These are phyloP conservation scores for Zophobas atratus DNA, from an alignment of 1,140 invertebrate genomes.

Conservation along the genomic window DNA sequence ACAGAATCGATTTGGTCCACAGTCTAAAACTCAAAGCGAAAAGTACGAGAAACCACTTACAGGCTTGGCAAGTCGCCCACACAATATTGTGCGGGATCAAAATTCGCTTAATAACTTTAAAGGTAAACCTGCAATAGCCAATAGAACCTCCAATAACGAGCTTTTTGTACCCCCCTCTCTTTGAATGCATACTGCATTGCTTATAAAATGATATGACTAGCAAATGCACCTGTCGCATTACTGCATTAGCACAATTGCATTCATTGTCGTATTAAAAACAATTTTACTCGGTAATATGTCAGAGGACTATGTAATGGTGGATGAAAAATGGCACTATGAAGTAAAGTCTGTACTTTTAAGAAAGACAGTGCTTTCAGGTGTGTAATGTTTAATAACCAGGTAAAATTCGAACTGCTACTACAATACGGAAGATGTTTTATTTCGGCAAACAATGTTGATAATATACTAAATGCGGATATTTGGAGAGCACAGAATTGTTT, in stretches of 20 bases:
- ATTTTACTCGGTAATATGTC: slow-evolving; percentile 1
- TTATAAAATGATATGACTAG: not conserved
- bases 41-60: slow-evolving; percentile 29
- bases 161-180: not conserved
- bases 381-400: too few relatives aligned
- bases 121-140: slow-evolving; percentile 10
- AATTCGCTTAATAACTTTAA: slow-evolving; percentile 38
- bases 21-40: slow-evolving; percentile 24
- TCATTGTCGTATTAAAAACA: not conserved
- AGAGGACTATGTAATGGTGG: not conserved
- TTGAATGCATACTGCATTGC: not conserved
- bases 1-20: slow-evolving; percentile 17
- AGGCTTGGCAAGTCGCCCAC: slow-evolving; percentile 28
- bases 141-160: slow-evolving; percentile 11
- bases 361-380: too few relatives aligned
- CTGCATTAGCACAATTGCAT: slow-evolving; percentile 14
- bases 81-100: slow-evolving; percentile 32
- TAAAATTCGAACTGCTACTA: too few relatives aligned
- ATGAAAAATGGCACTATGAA: not conserved
- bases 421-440: too few relatives aligned
- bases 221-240: slow-evolving; percentile 8
- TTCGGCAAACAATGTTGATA: too few relatives aligned
- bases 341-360: too few relatives aligned
- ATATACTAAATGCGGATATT: too few relatives aligned
- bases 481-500: too few relatives aligned